These are phyloP conservation scores for Oophaga sylvatica DNA, from an alignment of 2,797 vertebrate genomes.

Conservation along the genomic window DNA sequence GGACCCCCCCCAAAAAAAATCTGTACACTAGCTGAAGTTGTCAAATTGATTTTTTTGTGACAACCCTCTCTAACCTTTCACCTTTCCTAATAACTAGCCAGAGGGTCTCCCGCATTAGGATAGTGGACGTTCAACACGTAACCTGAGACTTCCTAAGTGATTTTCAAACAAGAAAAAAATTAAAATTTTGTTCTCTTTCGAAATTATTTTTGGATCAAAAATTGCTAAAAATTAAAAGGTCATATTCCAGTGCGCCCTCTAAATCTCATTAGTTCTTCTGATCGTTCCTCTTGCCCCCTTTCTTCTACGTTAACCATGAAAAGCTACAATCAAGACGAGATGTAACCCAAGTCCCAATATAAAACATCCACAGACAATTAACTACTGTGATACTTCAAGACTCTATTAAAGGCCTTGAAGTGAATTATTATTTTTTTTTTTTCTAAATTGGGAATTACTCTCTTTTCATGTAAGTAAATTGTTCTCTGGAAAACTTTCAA, in stretches of 20 bases:
- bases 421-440: constrained; percentile 46
- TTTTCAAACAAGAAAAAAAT: background rate
- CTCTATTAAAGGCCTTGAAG: constrained; percentile 66
- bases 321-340: background rate
- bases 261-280: background rate
- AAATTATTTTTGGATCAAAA: constrained; percentile 1
- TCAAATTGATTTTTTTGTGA: constrained; percentile 38
- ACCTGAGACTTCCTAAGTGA: constrained; percentile 30
- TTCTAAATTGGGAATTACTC: constrained; percentile 59
- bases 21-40: background rate
- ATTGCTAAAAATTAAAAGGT: background rate
- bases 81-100: constrained; percentile 14
- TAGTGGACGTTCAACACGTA: background rate
- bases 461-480: constrained; percentile 73
- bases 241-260: background rate
- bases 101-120: background rate
- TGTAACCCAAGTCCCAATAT: constrained; percentile 40
- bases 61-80: constrained; percentile 34
- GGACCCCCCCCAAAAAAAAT: background rate
- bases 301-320: background rate
- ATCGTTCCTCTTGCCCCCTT: background rate
- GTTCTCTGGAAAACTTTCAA: constrained; percentile 80
- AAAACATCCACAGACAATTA: constrained; percentile 48
- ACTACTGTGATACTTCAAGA: constrained; percentile 63
- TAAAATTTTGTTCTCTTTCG: background rate